A percentile compares a stretch with the other conserved stretches of the same genome.
Evolutionary conservation across 1,140 invertebrate species (phyloP).

Genomic region (Amphibalanus amphitrite): DNA sequence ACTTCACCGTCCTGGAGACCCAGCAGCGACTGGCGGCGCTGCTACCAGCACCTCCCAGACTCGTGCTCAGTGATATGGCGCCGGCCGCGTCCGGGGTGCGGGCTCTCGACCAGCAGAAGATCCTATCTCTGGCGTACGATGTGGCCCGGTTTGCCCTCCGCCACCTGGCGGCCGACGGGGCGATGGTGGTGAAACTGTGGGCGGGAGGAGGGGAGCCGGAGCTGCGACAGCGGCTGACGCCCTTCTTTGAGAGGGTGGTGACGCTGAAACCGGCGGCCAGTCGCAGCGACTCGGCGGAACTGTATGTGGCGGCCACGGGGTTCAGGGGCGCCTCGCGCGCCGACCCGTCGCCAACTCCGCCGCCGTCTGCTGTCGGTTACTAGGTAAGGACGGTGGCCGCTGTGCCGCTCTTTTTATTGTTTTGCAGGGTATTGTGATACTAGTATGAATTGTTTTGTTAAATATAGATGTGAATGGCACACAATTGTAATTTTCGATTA

Average conservation of each 20-base stretch:
- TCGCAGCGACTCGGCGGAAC: background rate
- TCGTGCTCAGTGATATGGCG: slow-evolving; percentile 3
- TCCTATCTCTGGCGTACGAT: background rate
- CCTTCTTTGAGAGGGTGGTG: background rate
- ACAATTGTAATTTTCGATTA: no score
- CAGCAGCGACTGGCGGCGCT: background rate
- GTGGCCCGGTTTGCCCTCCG: background rate
- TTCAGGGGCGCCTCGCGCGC: background rate
- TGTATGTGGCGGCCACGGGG: background rate
- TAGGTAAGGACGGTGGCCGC: no score
- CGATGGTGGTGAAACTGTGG: background rate
- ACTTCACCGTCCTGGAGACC: background rate
- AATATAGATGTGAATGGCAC: no score
- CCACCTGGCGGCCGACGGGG: background rate
- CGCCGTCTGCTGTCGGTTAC: no score
- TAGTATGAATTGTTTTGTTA: no score
- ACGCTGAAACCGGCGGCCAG: background rate
- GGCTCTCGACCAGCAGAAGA: background rate
- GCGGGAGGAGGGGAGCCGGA: background rate
- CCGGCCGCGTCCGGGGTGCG: background rate
- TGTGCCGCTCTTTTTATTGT: no score
- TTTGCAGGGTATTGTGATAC: no score
- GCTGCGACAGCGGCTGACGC: background rate
- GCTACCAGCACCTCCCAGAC: background rate
- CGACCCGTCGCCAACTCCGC: no score